These are phyloP conservation scores for Lepidurus apus DNA, from an alignment of 1,140 invertebrate species.

Conservation along the genomic window DNA sequence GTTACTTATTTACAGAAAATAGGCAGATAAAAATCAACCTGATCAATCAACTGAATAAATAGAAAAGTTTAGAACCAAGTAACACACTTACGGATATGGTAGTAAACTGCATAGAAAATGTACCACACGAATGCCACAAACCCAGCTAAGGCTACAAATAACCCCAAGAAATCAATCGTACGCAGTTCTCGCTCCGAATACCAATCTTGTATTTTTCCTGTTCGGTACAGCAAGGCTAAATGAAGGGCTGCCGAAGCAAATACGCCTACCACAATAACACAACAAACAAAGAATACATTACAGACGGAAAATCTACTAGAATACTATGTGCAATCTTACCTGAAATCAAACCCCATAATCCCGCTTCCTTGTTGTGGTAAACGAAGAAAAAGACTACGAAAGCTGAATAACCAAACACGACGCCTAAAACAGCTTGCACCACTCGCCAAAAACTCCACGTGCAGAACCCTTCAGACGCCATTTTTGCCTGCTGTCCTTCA, in stretches of 20 bases:
- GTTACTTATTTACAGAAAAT: no score
- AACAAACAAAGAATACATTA: not conserved
- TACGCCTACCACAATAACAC: conserved; percentile 1
- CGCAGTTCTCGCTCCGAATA: conserved; percentile 24
- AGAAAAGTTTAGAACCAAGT: not conserved
- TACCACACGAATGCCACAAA: conserved; percentile 32
- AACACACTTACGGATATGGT: conserved; percentile 31
- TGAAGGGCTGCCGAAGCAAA: conserved; percentile 26
- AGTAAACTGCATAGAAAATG: conserved; percentile 33
- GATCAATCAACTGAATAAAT: not conserved
- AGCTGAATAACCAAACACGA: conserved; percentile 16
- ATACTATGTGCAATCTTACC: not conserved
- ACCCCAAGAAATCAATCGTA: conserved; percentile 22
- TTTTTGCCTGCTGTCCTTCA: not conserved
- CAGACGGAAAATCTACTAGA: not conserved
- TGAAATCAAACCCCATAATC: conserved; percentile 24
- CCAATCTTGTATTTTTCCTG: conserved; percentile 24
- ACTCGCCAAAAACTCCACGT: conserved; percentile 25
- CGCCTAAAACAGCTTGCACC: conserved; percentile 1
- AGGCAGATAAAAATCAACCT: no score
- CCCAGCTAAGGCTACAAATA: conserved; percentile 14
- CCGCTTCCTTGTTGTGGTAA: conserved; percentile 23
- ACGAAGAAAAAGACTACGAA: conserved; percentile 25
- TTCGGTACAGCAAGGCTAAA: conserved; percentile 24
- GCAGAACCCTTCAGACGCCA: not conserved